These are phyloP conservation scores for Pentamera pediparva DNA, from an alignment of 53 echinoderm and acorn worm genomes.

Conservation along the genomic window DNA sequence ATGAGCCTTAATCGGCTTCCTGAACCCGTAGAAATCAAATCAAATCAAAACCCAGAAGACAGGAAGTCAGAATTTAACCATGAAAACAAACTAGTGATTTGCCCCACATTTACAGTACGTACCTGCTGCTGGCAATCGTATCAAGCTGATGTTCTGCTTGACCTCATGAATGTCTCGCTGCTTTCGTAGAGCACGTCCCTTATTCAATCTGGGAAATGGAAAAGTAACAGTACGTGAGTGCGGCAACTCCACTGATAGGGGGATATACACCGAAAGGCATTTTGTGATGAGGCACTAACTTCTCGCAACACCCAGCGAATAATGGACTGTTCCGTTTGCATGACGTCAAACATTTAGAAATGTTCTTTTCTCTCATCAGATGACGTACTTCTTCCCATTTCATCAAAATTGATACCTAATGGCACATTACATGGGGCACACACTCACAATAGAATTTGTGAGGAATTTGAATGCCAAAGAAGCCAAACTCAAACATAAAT, in stretches of 20 bases:
- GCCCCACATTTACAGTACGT: constrained; percentile 31
- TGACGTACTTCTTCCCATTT: too few relatives aligned
- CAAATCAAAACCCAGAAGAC: not conserved
- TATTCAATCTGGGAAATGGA: constrained; percentile 62
- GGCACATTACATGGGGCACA: too few relatives aligned
- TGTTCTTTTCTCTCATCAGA: not conserved
- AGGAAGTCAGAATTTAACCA: not conserved
- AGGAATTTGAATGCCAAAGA: too few relatives aligned
- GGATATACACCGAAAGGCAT: too few relatives aligned
- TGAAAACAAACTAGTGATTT: not conserved
- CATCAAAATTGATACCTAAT: too few relatives aligned
- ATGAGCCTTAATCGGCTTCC: too few relatives aligned
- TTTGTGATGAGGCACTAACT: too few relatives aligned
- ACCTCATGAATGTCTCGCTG: constrained; percentile 92
- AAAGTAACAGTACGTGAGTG: not conserved
- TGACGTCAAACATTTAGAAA: not conserved
- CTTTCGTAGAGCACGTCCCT: constrained; percentile 84
- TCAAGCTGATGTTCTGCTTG: constrained; percentile 84
- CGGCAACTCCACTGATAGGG: too few relatives aligned
- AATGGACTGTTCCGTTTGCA: not conserved
- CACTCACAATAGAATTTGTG: too few relatives aligned
- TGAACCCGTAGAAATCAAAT: too few relatives aligned
- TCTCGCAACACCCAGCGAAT: too few relatives aligned
- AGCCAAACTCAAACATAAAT: too few relatives aligned
- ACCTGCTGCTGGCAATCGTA: constrained; percentile 85